phyloP scores from a whole-genome alignment of 1,140 invertebrate species.

The Eumeta japonica region DNA sequence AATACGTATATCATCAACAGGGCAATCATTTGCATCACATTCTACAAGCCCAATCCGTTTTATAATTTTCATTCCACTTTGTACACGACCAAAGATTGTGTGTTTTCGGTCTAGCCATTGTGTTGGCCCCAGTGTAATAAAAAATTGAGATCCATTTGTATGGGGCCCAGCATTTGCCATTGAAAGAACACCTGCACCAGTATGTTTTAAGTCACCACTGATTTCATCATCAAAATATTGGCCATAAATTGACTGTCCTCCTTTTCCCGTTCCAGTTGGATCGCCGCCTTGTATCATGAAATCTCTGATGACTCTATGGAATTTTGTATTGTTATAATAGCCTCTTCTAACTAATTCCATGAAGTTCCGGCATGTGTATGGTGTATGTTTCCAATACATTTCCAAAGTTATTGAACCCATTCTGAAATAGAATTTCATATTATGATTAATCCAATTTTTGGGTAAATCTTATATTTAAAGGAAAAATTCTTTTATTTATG shows the following conservation, averaged over 20 bases:
- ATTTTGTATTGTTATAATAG: slow-evolving; percentile 95
- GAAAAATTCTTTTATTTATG: too few relatives aligned
- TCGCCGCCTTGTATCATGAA: slow-evolving; percentile 98
- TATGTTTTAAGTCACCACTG: slow-evolving; percentile 90
- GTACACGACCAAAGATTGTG: slow-evolving; percentile 90
- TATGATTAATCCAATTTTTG: slow-evolving; percentile 5
- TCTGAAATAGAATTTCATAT: slow-evolving; percentile 59
- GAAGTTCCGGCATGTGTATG: slow-evolving; percentile 94
- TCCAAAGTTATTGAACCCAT: slow-evolving; percentile 93
- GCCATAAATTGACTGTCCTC: slow-evolving; percentile 96
- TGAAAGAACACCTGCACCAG: slow-evolving; percentile 71
- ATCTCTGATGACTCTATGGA: slow-evolving; percentile 93
- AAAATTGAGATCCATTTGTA: slow-evolving; percentile 98
- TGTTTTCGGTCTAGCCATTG: slow-evolving; percentile 98
- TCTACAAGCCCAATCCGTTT: slow-evolving; percentile 91
- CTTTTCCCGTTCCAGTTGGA: slow-evolving; percentile 92
- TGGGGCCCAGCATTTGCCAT: slow-evolving; percentile 91
- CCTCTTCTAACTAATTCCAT: slow-evolving; percentile 88
- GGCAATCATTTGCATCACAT: slow-evolving; percentile 86
- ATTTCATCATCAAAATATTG: slow-evolving; percentile 95
- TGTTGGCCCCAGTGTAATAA: slow-evolving; percentile 93
- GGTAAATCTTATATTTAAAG: slow-evolving; percentile 3
- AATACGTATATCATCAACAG: slow-evolving; percentile 88
- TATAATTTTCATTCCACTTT: slow-evolving; percentile 85
- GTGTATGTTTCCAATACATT: slow-evolving; percentile 97